A percentile compares a stretch with the other conserved stretches of the same genome.
These are phyloP conservation scores for Anoplopoma fimbria DNA, from an alignment of 2,113 vertebrate species.

Conservation along the genomic window DNA sequence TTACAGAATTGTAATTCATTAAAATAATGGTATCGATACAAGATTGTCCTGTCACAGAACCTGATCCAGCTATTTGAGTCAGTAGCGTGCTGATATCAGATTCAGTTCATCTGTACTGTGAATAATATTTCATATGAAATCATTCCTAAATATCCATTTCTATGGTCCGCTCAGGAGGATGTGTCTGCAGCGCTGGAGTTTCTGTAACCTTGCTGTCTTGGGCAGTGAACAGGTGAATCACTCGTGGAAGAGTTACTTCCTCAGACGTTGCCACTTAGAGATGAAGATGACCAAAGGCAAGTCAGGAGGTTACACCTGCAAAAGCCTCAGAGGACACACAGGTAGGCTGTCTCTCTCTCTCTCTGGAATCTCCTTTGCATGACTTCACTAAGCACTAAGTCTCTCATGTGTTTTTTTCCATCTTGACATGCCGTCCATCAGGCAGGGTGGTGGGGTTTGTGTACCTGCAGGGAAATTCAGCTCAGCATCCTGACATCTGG, in stretches of 20 bases:
- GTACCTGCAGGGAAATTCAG: slow-evolving; percentile 75
- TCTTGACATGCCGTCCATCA: slow-evolving; percentile 56
- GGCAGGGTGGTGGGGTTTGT: slow-evolving; percentile 79
- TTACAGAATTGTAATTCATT: no score
- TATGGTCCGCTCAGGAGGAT: slow-evolving; percentile 76
- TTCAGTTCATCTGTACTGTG: background rate
- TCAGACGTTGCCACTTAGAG: slow-evolving; percentile 82
- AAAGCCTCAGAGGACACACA: slow-evolving; percentile 84
- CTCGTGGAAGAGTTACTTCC: slow-evolving; percentile 86
- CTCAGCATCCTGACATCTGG: slow-evolving; percentile 65
- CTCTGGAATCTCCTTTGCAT: background rate
- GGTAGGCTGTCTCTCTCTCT: slow-evolving; percentile 50
- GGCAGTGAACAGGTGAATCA: slow-evolving; percentile 58
- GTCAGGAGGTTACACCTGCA: slow-evolving; percentile 81
- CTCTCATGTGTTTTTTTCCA: rapidly evolving
- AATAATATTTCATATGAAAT: background rate
- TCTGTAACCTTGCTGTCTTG: slow-evolving; percentile 78
- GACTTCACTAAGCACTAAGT: background rate
- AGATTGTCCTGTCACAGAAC: no score
- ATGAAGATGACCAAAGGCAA: slow-evolving; percentile 81
- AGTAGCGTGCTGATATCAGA: no score
- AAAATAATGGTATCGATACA: no score
- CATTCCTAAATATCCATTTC: background rate
- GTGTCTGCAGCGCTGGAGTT: slow-evolving; percentile 85
- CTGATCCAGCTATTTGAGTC: no score